A percentile compares a stretch with the other conserved stretches of the same genome.
Conservation (phyloP, 1,140 invertebrate species). For the Pseudomyrmex sp. region DNA sequence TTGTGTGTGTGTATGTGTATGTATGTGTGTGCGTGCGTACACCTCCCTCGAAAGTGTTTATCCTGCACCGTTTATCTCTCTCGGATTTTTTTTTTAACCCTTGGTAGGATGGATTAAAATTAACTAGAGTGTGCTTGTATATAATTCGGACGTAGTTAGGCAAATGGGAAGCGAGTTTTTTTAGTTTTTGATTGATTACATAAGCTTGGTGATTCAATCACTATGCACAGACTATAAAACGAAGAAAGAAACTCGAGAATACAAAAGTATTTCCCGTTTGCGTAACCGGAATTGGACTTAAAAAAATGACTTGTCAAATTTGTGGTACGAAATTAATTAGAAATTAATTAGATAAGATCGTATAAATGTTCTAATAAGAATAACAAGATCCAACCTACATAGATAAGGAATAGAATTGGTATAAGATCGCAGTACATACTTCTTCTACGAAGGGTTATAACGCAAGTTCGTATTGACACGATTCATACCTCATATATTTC, state of each 20-base stretch:
- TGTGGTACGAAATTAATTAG: not conserved
- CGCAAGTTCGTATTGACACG: slow-evolving; percentile 3
- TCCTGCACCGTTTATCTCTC: slow-evolving; percentile 23
- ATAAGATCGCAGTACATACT: not conserved
- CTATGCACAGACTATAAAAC: too few relatives aligned
- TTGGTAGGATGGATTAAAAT: slow-evolving; percentile 29
- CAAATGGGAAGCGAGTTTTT: not conserved
- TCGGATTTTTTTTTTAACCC: not conserved
- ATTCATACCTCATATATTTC: slow-evolving; percentile 27
- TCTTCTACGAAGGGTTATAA: slow-evolving; percentile 47
- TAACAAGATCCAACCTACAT: not conserved
- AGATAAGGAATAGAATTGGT: not conserved
- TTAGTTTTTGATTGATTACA: not conserved
- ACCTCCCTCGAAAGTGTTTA: not conserved
- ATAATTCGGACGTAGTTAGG: not conserved
- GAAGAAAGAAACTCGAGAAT: not conserved
- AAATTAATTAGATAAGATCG: too few relatives aligned
- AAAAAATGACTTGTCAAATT: not conserved
- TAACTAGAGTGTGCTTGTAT: not conserved
- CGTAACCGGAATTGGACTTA: not conserved
- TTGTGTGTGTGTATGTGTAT: too few relatives aligned
- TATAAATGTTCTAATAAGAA: not conserved
- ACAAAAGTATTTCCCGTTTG: not conserved
- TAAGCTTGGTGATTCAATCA: not conserved
- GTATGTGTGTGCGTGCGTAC: too few relatives aligned